Evolutionary conservation across 2,888 invertebrate species (phyloP).

Genomic region (Omphaloscelis lunosa): DNA sequence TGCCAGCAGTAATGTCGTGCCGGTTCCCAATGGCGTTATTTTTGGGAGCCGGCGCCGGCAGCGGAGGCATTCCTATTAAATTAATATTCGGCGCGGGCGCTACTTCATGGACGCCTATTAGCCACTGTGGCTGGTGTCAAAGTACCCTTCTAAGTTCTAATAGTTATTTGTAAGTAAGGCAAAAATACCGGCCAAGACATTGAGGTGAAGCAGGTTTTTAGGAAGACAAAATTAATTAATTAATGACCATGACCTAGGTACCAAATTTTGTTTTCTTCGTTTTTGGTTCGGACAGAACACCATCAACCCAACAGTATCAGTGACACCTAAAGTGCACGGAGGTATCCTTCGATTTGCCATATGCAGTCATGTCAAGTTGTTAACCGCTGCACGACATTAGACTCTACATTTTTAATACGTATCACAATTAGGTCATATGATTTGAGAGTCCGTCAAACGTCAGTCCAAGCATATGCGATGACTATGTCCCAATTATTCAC

Average conservation of each 20-base stretch:
- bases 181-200: neutral
- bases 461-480: neutral
- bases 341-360: neutral
- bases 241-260: neutral
- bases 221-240: neutral
- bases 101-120: constrained; percentile 31
- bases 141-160: neutral
- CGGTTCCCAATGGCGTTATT: too few species aligned
- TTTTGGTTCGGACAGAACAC: neutral
- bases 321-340: neutral
- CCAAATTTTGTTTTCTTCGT: neutral
- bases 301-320: neutral
- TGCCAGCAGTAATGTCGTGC: too few species aligned
- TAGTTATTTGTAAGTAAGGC: neutral
- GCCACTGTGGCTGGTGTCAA: constrained; percentile 10
- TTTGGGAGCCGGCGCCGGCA: too few species aligned
- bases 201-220: neutral
- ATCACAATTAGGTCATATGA: neutral
- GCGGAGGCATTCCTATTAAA: too few species aligned
- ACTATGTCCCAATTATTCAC: neutral
- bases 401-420: neutral
- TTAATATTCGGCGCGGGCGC: neutral
- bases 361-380: neutral
- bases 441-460: neutral
- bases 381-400: neutral